Evolutionary conservation across 2,113 vertebrate species (phyloP).

Genomic region (Amblyopsis rosae): DNA sequence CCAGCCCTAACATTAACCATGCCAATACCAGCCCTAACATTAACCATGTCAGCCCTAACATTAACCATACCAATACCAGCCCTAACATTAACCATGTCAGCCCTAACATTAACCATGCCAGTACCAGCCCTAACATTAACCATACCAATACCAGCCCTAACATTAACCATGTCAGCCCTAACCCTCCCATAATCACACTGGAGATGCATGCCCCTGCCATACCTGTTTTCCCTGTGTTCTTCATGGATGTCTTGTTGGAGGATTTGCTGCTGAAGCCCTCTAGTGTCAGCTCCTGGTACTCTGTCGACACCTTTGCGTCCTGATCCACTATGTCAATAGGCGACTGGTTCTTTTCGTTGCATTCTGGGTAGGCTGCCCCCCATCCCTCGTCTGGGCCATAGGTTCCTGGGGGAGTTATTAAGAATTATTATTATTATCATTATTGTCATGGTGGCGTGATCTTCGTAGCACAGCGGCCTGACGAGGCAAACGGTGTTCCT

Average conservation of each 20-base stretch:
- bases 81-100: too few species aligned
- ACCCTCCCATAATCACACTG: background rate
- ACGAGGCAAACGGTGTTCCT: too few species aligned
- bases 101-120: too few species aligned
- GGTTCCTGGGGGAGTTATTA: slow-evolving; percentile 75
- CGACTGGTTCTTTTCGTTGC: slow-evolving; percentile 88
- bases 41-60: background rate
- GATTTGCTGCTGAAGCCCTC: slow-evolving; percentile 90
- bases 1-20: too few species aligned
- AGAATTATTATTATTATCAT: background rate
- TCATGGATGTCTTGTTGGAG: slow-evolving; percentile 98
- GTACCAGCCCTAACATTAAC: too few species aligned
- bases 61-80: too few species aligned
- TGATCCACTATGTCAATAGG: slow-evolving; percentile 91
- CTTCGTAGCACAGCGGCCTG: too few species aligned
- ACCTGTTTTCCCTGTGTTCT: slow-evolving; percentile 98
- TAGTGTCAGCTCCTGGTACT: slow-evolving; percentile 89
- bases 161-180: background rate
- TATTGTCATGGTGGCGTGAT: too few species aligned
- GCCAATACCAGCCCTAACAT: too few species aligned
- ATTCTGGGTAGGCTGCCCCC: slow-evolving; percentile 85
- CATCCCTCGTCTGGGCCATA: slow-evolving; percentile 92
- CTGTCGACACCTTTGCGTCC: slow-evolving; percentile 81
- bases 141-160: too few species aligned
- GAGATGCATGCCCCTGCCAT: slow-evolving; percentile 4